phyloP scores from a whole-genome alignment of 2,113 vertebrate species.

The Microcebus ravelobensis region DNA sequence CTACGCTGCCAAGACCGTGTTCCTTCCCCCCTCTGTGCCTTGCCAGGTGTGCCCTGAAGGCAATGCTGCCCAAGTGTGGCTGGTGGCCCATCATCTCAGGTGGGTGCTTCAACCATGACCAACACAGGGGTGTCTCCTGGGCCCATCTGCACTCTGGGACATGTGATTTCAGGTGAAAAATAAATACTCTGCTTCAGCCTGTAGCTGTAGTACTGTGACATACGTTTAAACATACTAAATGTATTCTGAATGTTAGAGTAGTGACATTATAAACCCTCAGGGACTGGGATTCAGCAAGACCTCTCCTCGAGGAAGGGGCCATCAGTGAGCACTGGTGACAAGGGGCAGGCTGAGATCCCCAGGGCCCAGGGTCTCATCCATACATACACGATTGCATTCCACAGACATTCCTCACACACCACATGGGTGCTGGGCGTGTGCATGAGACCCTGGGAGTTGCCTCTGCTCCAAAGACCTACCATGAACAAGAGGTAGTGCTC shows the following conservation, averaged over 20 bases:
- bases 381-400: not conserved
- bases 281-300: not conserved
- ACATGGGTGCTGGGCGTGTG: not conserved
- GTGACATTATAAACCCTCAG: not conserved
- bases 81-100: not conserved
- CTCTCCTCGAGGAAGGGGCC: not conserved
- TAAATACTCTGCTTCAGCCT: not conserved
- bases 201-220: not conserved
- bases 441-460: not conserved
- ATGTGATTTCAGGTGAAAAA: not conserved
- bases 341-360: not conserved
- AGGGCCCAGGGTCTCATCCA: not conserved
- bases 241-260: not conserved
- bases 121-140: not conserved
- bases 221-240: not conserved
- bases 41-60: not conserved
- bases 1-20: fast-evolving
- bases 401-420: not conserved
- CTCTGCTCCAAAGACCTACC: not conserved
- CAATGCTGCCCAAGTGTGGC: fast-evolving
- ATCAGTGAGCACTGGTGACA: not conserved
- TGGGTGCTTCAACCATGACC: not conserved
- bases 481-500: not conserved
- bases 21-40: not conserved
- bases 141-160: not conserved